These are phyloP conservation scores for Hylyphantes graminicola DNA, from an alignment of 1,140 invertebrate species.

Conservation along the genomic window DNA sequence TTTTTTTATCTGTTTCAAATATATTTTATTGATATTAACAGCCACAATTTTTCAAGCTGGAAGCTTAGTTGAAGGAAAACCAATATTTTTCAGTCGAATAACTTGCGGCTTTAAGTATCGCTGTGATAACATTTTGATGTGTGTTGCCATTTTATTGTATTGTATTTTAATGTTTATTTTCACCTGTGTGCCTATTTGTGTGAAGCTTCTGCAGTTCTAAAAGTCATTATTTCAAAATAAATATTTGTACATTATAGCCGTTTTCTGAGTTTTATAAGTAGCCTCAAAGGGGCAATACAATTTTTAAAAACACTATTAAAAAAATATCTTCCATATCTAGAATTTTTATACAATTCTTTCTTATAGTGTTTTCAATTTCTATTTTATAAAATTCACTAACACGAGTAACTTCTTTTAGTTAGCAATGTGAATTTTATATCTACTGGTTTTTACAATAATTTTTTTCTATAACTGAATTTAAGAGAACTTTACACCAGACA, in stretches of 20 bases:
- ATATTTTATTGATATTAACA: constrained; percentile 41
- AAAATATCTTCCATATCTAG: too few species aligned
- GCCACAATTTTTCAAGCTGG: not conserved
- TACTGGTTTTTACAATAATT: too few species aligned
- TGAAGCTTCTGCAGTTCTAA: constrained; percentile 7
- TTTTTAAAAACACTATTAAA: too few species aligned
- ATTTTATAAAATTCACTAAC: too few species aligned
- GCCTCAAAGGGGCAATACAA: not conserved
- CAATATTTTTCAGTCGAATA: not conserved
- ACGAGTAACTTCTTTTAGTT: too few species aligned
- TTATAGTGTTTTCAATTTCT: too few species aligned
- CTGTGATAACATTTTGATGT: constrained; percentile 49
- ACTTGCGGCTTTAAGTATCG: constrained; percentile 31
- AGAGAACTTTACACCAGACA: too few species aligned
- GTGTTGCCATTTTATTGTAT: constrained; percentile 35
- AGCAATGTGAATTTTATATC: too few species aligned
- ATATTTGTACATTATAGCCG: constrained; percentile 5
- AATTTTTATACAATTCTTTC: too few species aligned
- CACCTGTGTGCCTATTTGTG: constrained; percentile 47
- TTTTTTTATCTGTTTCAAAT: constrained; percentile 38
- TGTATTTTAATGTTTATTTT: constrained; percentile 10
- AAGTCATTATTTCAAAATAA: constrained; percentile 17
- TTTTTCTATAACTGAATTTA: too few species aligned
- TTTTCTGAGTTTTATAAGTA: constrained; percentile 15
- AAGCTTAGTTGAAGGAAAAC: not conserved